Base-by-base conservation (phyloP, 2,797 vertebrate species). In the Onychomys torridus region DNA sequence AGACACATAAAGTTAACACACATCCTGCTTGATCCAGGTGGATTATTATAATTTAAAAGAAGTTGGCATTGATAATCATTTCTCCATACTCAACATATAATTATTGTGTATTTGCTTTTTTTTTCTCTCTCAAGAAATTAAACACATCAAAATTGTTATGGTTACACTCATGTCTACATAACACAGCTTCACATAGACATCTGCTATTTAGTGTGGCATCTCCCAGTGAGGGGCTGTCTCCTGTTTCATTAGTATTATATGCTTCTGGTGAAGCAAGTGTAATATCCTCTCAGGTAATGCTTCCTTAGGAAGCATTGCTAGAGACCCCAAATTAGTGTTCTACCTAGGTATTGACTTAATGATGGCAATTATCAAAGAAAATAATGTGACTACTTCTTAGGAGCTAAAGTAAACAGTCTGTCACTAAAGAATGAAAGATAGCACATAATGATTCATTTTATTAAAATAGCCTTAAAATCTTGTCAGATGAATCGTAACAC, bases 401-500 rank as follows among this genome's bases (percentile, higher is more conserved):
- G 95, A 97, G 94, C 25, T 55, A 93, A 91, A 97, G 96, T 95
- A 97, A 98, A 96, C n/a, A 97, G 32, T 79, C 43, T 93, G 95
- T 91, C 77, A 96, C 97, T 96, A 86, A 67, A 97, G 90, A 97
- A 90, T 88, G 19, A 96, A 96, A 95, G 96, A 95, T 79, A 87
- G 40, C 90, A 75, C 63, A 82, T 95, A 96, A 97, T 89, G 91
- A 97, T 76, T 96, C 25, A 92, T 97, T 90, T 97, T 96, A 98
- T 98, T 98, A 97, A 98, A 98, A 98, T 96, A 96, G 43, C 89
- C 14, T 81, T 93, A 88, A 87, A 77, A 82, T 97, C 95, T 97
- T 96, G 86, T 98, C 97, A 98, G 95, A 97, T 98, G 88, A 98
- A 95, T 86, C 97, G 67, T 96, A 98, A 98, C 97, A 98, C 67